phyloP scores from a whole-genome alignment of 2,888 invertebrate species.

The Zonitis immaculata region DNA sequence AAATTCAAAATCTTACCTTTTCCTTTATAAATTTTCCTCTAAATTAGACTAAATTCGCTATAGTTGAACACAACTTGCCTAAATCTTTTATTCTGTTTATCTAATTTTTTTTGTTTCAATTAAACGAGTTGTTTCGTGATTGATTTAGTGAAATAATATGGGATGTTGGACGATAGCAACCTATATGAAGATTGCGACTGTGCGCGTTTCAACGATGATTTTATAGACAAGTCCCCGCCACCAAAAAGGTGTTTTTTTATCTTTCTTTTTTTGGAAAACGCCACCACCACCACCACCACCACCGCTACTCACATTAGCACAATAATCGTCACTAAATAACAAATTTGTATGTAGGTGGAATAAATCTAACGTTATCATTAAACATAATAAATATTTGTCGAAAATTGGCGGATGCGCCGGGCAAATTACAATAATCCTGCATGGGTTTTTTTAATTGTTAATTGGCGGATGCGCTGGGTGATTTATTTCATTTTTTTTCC shows the following conservation, averaged over 20 bases:
- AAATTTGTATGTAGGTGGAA: neutral
- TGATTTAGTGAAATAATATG: neutral
- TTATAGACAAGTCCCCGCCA: slow-evolving; percentile 22
- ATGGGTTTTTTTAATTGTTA: too few species aligned
- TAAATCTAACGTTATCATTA: neutral
- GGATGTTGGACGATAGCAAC: slow-evolving; percentile 21
- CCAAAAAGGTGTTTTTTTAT: slow-evolving; percentile 12
- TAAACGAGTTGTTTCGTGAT: neutral
- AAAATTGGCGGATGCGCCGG: neutral
- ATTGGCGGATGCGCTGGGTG: too few species aligned
- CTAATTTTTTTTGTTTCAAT: neutral
- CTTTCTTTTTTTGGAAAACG: slow-evolving; percentile 11
- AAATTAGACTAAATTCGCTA: too few species aligned
- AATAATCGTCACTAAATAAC: neutral
- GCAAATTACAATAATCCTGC: neutral
- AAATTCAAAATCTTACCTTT: too few species aligned
- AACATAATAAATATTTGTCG: neutral
- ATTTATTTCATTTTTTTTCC: too few species aligned
- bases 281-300: slow-evolving; percentile 4
- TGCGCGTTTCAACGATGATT: slow-evolving; percentile 16
- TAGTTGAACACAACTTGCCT: neutral
- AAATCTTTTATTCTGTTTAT: neutral
- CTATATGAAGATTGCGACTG: slow-evolving; percentile 20
- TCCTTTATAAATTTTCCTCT: too few species aligned
- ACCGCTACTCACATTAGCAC: neutral